Evolutionary conservation across 2,888 invertebrate species (phyloP).

Genomic region (Apantesis nais): DNA sequence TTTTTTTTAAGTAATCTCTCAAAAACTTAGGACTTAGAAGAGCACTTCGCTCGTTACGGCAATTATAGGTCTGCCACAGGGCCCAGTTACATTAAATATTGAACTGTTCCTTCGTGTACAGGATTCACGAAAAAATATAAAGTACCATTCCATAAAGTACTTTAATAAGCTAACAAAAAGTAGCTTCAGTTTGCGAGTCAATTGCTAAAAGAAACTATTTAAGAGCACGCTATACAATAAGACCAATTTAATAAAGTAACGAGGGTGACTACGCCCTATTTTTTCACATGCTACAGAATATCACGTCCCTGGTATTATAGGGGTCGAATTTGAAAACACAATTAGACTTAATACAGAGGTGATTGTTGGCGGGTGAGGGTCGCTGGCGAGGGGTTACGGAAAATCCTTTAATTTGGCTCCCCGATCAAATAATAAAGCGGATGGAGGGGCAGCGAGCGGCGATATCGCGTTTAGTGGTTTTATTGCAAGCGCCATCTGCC

Average conservation of each 20-base stretch:
- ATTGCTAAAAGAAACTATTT: slow-evolving; percentile 51
- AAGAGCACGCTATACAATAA: slow-evolving; percentile 60
- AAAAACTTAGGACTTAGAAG: not conserved
- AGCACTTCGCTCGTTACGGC: not conserved
- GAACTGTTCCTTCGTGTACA: not conserved
- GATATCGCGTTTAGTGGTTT: slow-evolving; percentile 86
- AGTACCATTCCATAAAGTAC: too few relatives aligned
- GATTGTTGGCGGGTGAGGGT: slow-evolving; percentile 84
- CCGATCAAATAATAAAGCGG: slow-evolving; percentile 85
- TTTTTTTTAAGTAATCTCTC: not conserved
- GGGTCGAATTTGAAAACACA: slow-evolving; percentile 85
- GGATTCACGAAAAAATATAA: too few relatives aligned
- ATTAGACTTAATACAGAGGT: slow-evolving; percentile 86
- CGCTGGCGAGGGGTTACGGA: slow-evolving; percentile 78
- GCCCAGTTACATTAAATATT: slow-evolving; percentile 28
- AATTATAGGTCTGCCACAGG: not conserved
- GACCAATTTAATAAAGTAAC: slow-evolving; percentile 76
- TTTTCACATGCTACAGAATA: slow-evolving; percentile 76
- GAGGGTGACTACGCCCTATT: slow-evolving; percentile 75
- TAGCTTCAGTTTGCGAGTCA: slow-evolving; percentile 52
- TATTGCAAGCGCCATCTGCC: slow-evolving; percentile 86
- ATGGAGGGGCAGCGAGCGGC: slow-evolving; percentile 76
- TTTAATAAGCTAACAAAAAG: slow-evolving; percentile 61
- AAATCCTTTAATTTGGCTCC: slow-evolving; percentile 86
- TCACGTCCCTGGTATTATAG: slow-evolving; percentile 73